These are phyloP conservation scores for Tetanocera ferruginea DNA, from an alignment of 2,888 invertebrate genomes.

Conservation along the genomic window DNA sequence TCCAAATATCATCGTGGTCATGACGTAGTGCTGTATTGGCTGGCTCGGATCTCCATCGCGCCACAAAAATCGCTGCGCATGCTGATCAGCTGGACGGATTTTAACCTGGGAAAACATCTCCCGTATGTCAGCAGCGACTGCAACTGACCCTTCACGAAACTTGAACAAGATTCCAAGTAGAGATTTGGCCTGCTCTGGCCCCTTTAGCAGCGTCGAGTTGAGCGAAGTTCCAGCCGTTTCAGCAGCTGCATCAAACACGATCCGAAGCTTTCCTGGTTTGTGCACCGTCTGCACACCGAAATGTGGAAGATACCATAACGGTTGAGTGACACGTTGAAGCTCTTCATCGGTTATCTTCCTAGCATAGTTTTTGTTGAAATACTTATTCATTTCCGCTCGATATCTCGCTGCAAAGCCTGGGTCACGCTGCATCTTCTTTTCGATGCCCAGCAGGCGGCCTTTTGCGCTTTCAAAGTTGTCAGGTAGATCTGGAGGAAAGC, in stretches of 20 bases:
- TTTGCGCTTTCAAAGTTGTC: conserved; percentile 38
- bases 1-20: too few species aligned
- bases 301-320: conserved; percentile 55
- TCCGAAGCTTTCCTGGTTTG: conserved; percentile 28
- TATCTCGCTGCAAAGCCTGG: conserved; percentile 25
- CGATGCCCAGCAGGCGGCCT: conserved; percentile 33
- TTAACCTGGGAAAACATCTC: too few species aligned
- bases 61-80: conserved; percentile 49
- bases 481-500: conserved; percentile 28
- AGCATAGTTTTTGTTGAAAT: too few species aligned
- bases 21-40: too few species aligned
- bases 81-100: too few species aligned
- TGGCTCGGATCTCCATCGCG: conserved; percentile 33
- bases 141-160: conserved; percentile 33
- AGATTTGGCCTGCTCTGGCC: conserved; percentile 40
- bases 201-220: conserved; percentile 39
- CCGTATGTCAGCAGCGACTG: conserved; percentile 42
- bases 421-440: conserved; percentile 36
- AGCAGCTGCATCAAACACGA: conserved; percentile 43
- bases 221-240: conserved; percentile 39
- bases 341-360: too few species aligned
- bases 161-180: conserved; percentile 41
- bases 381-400: too few species aligned
- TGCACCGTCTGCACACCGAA: conserved; percentile 42
- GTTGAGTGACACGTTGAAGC: conserved; percentile 47